Conservation (phyloP, 2,113 vertebrate species). For the Illadopsis cleaveri region DNA sequence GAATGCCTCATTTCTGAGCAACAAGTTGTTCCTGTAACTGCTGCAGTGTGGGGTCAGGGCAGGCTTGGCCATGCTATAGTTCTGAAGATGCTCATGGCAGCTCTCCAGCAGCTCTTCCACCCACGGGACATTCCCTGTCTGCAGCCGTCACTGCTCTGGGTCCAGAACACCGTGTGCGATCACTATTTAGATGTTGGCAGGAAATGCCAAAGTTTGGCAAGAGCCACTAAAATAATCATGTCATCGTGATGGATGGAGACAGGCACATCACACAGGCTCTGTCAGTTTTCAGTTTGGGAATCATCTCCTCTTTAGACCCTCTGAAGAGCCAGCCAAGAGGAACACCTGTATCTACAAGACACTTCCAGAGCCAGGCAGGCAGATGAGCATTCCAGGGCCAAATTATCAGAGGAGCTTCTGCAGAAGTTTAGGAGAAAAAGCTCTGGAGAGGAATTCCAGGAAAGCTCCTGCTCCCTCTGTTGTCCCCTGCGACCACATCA, state of each 20-base stretch:
- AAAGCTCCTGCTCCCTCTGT: background rate
- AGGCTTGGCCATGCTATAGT: background rate
- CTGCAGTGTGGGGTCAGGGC: accelerated
- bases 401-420: background rate
- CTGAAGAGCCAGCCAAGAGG: background rate
- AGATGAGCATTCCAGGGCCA: background rate
- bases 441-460: background rate
- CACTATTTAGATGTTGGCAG: background rate
- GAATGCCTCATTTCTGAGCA: background rate
- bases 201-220: background rate
- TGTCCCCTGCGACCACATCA: background rate
- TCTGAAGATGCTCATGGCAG: background rate
- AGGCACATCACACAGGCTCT: background rate
- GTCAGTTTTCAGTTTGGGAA: background rate
- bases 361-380: background rate
- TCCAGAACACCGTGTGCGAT: background rate
- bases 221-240: background rate
- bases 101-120: background rate
- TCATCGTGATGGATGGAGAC: background rate
- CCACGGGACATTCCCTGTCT: background rate
- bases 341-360: background rate
- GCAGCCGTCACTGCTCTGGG: background rate
- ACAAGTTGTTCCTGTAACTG: background rate
- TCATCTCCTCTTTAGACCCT: background rate
- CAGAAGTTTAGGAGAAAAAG: background rate